A percentile compares a stretch with the other conserved stretches of the same genome.
Evolutionary conservation across 1,140 invertebrate genomes (phyloP).

Genomic region (Procambarus virginalis): DNA sequence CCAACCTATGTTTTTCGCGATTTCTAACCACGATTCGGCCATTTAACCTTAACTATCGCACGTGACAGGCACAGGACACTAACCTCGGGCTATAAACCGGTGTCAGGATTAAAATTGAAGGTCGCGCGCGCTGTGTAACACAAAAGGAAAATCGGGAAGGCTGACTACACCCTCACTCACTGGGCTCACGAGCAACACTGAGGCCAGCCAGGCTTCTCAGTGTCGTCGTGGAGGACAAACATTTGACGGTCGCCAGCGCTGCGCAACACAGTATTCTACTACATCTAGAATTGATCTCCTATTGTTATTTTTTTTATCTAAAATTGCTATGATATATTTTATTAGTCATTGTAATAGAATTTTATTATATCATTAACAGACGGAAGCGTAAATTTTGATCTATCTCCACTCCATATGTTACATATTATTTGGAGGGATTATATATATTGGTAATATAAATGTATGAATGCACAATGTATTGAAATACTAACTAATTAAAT

Average conservation of each 20-base stretch:
- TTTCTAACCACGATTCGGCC: not conserved
- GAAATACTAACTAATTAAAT: too few species aligned
- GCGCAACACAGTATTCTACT: too few species aligned
- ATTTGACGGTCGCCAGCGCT: not conserved
- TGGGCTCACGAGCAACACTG: constrained; percentile 2
- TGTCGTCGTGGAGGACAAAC: constrained; percentile 29
- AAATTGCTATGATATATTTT: too few species aligned
- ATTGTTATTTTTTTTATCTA: too few species aligned
- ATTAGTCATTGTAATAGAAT: too few species aligned
- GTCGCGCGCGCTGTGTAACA: not conserved
- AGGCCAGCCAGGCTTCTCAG: not conserved
- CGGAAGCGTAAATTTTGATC: too few species aligned
- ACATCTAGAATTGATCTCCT: too few species aligned
- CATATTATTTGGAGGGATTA: too few species aligned
- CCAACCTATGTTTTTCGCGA: not conserved
- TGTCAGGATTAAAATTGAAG: not conserved
- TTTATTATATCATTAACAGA: too few species aligned
- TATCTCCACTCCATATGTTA: too few species aligned
- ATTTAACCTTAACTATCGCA: not conserved
- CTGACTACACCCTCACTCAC: not conserved
- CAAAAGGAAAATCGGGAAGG: not conserved
- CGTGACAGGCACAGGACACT: not conserved
- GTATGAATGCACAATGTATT: too few species aligned
- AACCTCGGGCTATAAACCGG: not conserved
- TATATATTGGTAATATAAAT: too few species aligned